Evolutionary conservation across 2,888 invertebrate species (phyloP).

Genomic region (Phorcus lineatus): DNA sequence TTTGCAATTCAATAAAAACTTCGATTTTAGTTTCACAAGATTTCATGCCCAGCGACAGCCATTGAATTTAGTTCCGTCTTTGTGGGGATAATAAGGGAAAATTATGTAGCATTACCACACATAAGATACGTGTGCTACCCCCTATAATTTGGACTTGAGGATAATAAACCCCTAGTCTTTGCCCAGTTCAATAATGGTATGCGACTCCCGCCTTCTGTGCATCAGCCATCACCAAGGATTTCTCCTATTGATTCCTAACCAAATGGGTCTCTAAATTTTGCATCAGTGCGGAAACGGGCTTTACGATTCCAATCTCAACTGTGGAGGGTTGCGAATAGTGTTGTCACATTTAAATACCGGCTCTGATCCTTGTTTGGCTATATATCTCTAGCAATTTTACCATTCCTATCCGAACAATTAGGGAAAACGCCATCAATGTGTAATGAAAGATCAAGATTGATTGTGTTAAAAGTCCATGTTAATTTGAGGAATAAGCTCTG

Average conservation of each 20-base stretch:
- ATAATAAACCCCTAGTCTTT: not conserved
- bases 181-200: not conserved
- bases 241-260: not conserved
- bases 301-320: not conserved
- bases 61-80: not conserved
- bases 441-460: conserved; percentile 5
- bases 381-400: not conserved
- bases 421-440: not conserved
- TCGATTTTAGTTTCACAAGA: no score
- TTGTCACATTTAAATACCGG: not conserved
- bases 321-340: conserved; percentile 1
- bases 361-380: conserved; percentile 2
- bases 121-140: not conserved
- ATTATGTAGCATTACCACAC: conserved; percentile 1
- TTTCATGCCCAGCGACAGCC: not conserved
- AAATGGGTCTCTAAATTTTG: conserved; percentile 22
- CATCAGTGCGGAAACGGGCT: conserved; percentile 23
- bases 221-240: not conserved
- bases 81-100: not conserved
- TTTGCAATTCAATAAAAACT: no score
- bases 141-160: conserved; percentile 4
- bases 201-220: not conserved
- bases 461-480: not conserved
- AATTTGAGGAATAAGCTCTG: no score
- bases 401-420: not conserved